Evolutionary conservation across 64 coral and sea anemone genomes (phyloP), one percentile per base, ranked within the genome.

Genomic region (Stichodactyla mertensii): DNA sequence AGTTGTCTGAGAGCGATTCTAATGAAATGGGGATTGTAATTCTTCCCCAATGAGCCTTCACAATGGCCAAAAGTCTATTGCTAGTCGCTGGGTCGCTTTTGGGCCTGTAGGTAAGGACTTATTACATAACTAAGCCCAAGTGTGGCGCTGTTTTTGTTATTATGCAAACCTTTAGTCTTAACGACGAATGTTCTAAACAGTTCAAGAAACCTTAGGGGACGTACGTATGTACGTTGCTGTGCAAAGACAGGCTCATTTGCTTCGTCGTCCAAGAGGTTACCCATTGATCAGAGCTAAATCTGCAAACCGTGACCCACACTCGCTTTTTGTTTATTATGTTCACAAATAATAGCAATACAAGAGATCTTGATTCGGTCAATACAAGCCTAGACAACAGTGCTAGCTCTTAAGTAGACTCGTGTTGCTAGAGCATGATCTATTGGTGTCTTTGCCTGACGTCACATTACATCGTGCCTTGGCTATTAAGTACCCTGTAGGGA

Each of bases 1-100:
- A 74, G 22, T 74, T 13, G 80, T 55, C 80, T 82, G 55, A 82
- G 80, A 55, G 45, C 16, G 27, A 82, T 82, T 82, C 51, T 54
- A 82, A 82, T 82, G 66, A 70, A 70, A 13, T 62, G 19, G 36
- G 36, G 22, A 2, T 31, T 31, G 24, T 19, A n/a, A 28, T 74
- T 74, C 8, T 27, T 74, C 6, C 9, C 69, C n/a, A 74, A 31
- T 74, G 26, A 26, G 69, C 10, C 69, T 31, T 27, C 20, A 74
- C 69, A 74, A 74, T 74, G 69, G 24, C 10, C 69, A 27, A 74
- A 5, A 11, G 24, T 23, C 11, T 19, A 31, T 31, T 28, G 69
- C 26, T 4, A 74, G 69, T 74, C 69, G 12, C 7, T 6, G 27
- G 24, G 69, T 74, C 69, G 10, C 23, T 74, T 74, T 23, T 74